Evolutionary conservation across 2,888 invertebrate species (phyloP), one percentile per base, ranked within the genome.

Genomic region (Resseliella maxima): DNA sequence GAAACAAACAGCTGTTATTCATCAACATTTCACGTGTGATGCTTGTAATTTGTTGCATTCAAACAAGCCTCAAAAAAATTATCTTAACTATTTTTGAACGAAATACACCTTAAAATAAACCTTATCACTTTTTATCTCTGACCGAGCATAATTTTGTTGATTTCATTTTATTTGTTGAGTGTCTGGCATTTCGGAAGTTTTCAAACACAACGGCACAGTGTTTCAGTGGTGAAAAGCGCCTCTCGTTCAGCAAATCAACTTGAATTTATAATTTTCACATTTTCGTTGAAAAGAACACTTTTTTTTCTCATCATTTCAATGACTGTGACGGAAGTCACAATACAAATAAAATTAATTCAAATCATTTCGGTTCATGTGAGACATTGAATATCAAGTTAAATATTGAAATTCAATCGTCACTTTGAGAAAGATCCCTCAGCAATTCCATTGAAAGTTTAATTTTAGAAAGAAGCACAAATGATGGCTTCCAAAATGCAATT

Each of bases 1-100:
- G 18, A 59, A n/a, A n/a, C n/a, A 41, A 50, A 83, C 83, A 83
- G 36, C 83, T 83, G 83, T 38, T 38, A n/a, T 83, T 83, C 21
- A 81, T 36, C 36, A 41, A 8, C 46, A 15, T 38, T 83, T 83
- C 24, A 38, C 24, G 38, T 83, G 83, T 83, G 83, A 38, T 38
- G 83, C 12, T 38, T 21, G 24, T 38, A 83, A 83, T 38, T 83
- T 83, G 83, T 72, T 83, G 83, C 38, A 24, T 2, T 18, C 12
- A 10, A 31, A 72, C 31, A 72, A 31, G 31, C 27, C n/a, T 24
- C 59, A 18, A 50, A 3, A 15, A 31, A 72, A 24, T 59, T 72
- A 72, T 72, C 27, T 72, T 5, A 10, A 31, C 10, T 0, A 72
- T 15, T 31, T 10, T 18, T 12, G 15, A 15, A 72, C 15, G 0